These are phyloP conservation scores for Rotaria macrura DNA, from an alignment of 2,888 invertebrate genomes.

Conservation along the genomic window DNA sequence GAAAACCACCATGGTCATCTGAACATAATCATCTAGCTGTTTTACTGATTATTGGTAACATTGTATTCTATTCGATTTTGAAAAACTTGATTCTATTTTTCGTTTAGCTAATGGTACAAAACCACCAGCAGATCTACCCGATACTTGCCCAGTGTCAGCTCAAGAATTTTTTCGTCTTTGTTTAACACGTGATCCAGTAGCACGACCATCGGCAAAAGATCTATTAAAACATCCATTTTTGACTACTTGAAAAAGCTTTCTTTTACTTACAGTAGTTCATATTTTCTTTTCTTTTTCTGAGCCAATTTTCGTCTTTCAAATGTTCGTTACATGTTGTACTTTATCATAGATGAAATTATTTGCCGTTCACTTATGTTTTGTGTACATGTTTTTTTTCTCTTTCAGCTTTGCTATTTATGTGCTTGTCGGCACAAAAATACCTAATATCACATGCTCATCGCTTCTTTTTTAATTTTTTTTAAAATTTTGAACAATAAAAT, in stretches of 20 bases:
- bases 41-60: slow-evolving; percentile 48
- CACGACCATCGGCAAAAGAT: slow-evolving; percentile 41
- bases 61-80: not conserved
- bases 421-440: not conserved
- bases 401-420: not conserved
- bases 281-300: not conserved
- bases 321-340: not conserved
- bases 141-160: slow-evolving; percentile 42
- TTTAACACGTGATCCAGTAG: slow-evolving; percentile 42
- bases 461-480: not conserved
- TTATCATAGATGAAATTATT: not conserved
- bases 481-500: too few relatives aligned
- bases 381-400: not conserved
- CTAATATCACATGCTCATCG: not conserved
- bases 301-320: not conserved
- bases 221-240: slow-evolving; percentile 41
- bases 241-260: not conserved
- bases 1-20: slow-evolving; percentile 48
- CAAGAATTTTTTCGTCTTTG: slow-evolving; percentile 44
- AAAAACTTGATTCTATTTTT: not conserved
- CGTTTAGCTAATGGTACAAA: slow-evolving; percentile 37
- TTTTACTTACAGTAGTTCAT: not conserved
- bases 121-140: slow-evolving; percentile 41
- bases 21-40: slow-evolving; percentile 49
- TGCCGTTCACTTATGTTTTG: not conserved